Conservation (phyloP, 2,113 vertebrate species). For the Sphyrna mokarran region DNA sequence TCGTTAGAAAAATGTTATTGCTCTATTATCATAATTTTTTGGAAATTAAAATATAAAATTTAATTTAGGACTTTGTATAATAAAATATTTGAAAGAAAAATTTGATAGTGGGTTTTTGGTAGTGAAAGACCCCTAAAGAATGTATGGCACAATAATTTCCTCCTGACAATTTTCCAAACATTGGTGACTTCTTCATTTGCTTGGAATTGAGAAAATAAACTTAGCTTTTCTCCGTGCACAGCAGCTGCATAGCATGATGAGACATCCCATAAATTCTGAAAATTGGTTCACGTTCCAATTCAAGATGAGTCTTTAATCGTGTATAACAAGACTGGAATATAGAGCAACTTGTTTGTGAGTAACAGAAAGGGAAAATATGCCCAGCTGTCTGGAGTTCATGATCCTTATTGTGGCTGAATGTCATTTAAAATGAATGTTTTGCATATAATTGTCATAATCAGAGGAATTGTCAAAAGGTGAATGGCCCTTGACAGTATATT, state of each 20-base stretch:
- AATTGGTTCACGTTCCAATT: background rate
- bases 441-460: slow-evolving; percentile 29
- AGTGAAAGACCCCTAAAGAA: background rate
- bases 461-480: background rate
- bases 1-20: background rate
- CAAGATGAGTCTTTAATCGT: background rate
- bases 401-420: background rate
- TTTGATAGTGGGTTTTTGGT: background rate
- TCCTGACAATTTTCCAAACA: background rate
- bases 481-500: background rate
- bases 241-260: background rate
- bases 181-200: background rate
- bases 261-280: background rate
- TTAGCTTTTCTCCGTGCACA: background rate
- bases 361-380: background rate
- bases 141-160: background rate
- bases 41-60: background rate
- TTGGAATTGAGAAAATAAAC: background rate
- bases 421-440: background rate
- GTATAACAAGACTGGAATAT: background rate
- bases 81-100: background rate
- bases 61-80: background rate
- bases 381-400: background rate
- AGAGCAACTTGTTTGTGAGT: background rate
- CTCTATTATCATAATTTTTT: background rate